These are phyloP conservation scores for Craterocephalus amniculus DNA, from an alignment of 2,797 vertebrate genomes.

Conservation along the genomic window DNA sequence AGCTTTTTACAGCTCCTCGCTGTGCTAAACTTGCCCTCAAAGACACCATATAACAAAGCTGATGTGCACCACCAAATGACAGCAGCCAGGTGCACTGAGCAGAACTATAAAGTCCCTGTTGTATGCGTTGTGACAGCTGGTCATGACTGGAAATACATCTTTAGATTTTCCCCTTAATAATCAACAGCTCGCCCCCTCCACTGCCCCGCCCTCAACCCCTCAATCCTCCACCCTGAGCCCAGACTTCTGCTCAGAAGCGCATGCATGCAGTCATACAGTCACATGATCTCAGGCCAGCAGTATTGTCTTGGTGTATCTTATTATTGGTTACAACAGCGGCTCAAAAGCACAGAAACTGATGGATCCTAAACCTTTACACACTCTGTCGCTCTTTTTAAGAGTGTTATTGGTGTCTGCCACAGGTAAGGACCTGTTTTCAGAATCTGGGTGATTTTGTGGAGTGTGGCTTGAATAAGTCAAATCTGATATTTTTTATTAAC, in stretches of 20 bases:
- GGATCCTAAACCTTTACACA: slow-evolving; percentile 52
- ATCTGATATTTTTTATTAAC: not conserved
- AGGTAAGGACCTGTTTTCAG: slow-evolving; percentile 58
- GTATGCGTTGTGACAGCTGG: slow-evolving; percentile 78
- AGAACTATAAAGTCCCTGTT: slow-evolving; percentile 7
- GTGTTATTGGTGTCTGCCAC: slow-evolving; percentile 54
- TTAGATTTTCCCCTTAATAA: slow-evolving; percentile 59
- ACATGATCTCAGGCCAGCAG: slow-evolving; percentile 27
- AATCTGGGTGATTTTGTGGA: slow-evolving; percentile 8
- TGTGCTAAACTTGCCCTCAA: slow-evolving; percentile 30
- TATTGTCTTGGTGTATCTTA: slow-evolving; percentile 29
- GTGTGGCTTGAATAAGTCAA: slow-evolving; percentile 6
- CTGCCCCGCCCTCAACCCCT: slow-evolving; percentile 35
- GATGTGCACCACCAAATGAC: slow-evolving; percentile 42
- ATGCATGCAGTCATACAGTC: slow-evolving; percentile 24
- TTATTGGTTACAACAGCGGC: slow-evolving; percentile 26
- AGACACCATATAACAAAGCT: slow-evolving; percentile 13
- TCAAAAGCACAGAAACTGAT: slow-evolving; percentile 48
- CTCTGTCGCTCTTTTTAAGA: slow-evolving; percentile 45
- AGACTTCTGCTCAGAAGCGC: slow-evolving; percentile 48
- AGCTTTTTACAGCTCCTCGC: slow-evolving; percentile 16
- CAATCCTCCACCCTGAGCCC: slow-evolving; percentile 27
- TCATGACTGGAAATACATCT: slow-evolving; percentile 77
- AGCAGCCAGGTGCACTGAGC: slow-evolving; percentile 44
- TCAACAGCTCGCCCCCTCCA: slow-evolving; percentile 36